phyloP scores from a whole-genome alignment of 1,140 invertebrate genomes.

The Drosophila suzukii region DNA sequence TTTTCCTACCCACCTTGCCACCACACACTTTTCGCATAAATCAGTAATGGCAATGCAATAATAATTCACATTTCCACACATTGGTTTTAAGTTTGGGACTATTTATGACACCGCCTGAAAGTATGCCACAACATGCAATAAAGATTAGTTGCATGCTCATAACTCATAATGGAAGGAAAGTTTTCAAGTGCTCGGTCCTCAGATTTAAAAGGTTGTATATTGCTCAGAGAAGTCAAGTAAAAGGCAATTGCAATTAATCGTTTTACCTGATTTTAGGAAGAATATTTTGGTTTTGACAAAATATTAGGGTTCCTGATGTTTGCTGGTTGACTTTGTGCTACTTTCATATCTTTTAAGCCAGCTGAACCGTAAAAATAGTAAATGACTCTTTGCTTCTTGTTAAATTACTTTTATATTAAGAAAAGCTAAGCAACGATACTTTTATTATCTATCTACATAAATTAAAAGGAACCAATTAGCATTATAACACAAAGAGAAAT shows the following conservation, averaged over 20 bases:
- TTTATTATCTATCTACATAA: too few species aligned
- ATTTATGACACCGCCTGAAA: constrained; percentile 49
- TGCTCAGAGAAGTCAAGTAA: background rate
- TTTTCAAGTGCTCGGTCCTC: background rate
- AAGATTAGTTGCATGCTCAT: constrained; percentile 13
- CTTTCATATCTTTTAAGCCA: background rate
- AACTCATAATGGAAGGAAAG: constrained; percentile 18
- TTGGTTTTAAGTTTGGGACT: constrained; percentile 24
- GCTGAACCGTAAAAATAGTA: too few species aligned
- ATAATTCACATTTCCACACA: constrained; percentile 44
- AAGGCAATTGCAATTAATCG: background rate
- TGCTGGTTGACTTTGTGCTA: background rate
- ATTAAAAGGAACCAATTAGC: too few species aligned
- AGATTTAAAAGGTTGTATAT: background rate
- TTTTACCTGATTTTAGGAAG: background rate
- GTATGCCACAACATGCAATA: constrained; percentile 36
- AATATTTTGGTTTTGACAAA: background rate
- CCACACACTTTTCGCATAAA: constrained; percentile 55
- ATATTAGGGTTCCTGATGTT: too few species aligned
- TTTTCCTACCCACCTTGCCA: too few species aligned
- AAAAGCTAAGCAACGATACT: too few species aligned
- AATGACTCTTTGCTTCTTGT: too few species aligned
- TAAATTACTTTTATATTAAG: too few species aligned
- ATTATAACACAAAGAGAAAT: too few species aligned
- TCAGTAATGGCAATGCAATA: constrained; percentile 48